Evolutionary conservation across 2,888 invertebrate genomes (phyloP).

Genomic region (Chromoteleia sp.): DNA sequence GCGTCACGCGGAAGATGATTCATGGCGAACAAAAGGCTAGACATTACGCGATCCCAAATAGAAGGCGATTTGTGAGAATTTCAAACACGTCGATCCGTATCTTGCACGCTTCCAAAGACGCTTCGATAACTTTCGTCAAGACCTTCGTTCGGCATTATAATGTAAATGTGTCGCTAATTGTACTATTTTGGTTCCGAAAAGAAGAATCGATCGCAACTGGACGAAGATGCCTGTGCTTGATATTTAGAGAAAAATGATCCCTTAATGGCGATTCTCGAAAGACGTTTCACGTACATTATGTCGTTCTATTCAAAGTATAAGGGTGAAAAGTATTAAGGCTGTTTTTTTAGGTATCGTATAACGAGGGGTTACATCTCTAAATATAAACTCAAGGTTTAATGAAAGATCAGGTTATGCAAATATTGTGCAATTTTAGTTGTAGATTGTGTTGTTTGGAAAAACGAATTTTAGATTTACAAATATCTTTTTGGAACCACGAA

Average conservation of each 20-base stretch:
- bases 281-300: slow-evolving; percentile 38
- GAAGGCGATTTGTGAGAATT: slow-evolving; percentile 80
- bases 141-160: slow-evolving; percentile 32
- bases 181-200: slow-evolving; percentile 45
- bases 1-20: slow-evolving; percentile 77
- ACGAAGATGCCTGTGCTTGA: slow-evolving; percentile 56
- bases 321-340: slow-evolving; percentile 52
- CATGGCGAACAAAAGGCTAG: slow-evolving; percentile 82
- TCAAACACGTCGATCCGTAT: slow-evolving; percentile 73
- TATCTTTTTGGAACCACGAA: slow-evolving; percentile 4
- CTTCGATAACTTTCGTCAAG: slow-evolving; percentile 50
- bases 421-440: slow-evolving; percentile 39
- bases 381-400: slow-evolving; percentile 40
- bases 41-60: slow-evolving; percentile 77
- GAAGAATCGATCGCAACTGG: slow-evolving; percentile 51
- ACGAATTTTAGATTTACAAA: background rate
- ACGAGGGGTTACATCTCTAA: slow-evolving; percentile 50
- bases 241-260: slow-evolving; percentile 63
- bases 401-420: slow-evolving; percentile 57
- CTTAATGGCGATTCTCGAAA: slow-evolving; percentile 45
- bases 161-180: slow-evolving; percentile 60
- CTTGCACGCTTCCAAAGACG: slow-evolving; percentile 42
- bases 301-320: slow-evolving; percentile 46
- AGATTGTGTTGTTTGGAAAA: background rate
- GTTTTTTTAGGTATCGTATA: slow-evolving; percentile 54